A percentile compares a stretch with the other conserved stretches of the same genome.
phyloP scores from a whole-genome alignment of 1,140 invertebrate species.

The Apis dorsata region DNA sequence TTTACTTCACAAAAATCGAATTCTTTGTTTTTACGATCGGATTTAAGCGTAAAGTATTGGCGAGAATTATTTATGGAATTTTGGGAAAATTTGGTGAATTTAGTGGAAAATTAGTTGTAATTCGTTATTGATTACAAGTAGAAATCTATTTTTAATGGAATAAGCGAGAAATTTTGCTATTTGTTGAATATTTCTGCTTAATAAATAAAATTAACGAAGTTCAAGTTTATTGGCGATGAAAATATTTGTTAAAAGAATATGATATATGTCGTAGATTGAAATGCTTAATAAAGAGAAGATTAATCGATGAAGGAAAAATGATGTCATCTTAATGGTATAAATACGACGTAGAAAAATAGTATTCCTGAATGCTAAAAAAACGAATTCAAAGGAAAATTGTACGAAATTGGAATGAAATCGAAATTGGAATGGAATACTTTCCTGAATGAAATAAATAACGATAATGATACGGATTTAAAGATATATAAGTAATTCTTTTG shows the following conservation, averaged over 20 bases:
- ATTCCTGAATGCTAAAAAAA: background rate
- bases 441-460: no score
- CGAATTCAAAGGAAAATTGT: background rate
- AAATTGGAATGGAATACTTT: background rate
- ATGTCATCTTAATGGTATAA: background rate
- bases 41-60: no score
- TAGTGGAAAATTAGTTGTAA: background rate
- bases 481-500: no score
- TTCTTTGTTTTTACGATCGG: no score
- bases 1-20: no score
- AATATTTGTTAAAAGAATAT: background rate
- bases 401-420: background rate
- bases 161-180: background rate
- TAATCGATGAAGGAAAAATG: slow-evolving; percentile 1
- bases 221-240: background rate
- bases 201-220: background rate
- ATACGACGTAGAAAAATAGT: background rate
- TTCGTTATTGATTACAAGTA: background rate
- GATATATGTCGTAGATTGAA: background rate
- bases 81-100: no score
- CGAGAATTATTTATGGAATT: no score
- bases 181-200: background rate
- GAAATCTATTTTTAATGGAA: background rate
- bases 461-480: no score
- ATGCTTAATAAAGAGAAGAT: slow-evolving; percentile 3